These are phyloP conservation scores for Cataglyphis albicans DNA, from an alignment of 2,888 invertebrate species.

Conservation along the genomic window DNA sequence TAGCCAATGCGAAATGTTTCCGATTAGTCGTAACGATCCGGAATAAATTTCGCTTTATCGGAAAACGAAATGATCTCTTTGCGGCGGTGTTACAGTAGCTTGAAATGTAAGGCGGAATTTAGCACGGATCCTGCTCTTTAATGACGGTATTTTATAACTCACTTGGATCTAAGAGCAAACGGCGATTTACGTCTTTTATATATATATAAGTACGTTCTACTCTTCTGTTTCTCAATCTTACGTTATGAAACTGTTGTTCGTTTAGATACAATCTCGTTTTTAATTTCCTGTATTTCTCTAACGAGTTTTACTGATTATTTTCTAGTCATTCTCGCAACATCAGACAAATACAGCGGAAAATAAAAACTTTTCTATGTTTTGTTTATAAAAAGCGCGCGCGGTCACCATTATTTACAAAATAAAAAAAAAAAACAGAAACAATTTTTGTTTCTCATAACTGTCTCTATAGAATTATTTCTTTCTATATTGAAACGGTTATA, in stretches of 20 bases:
- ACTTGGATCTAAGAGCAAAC: background rate
- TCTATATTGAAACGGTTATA: background rate
- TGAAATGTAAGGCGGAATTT: constrained; percentile 18
- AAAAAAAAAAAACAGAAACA: background rate
- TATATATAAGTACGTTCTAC: background rate
- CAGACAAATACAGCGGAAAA: background rate
- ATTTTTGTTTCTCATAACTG: background rate
- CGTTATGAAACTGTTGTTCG: constrained; percentile 1
- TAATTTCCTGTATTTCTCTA: background rate
- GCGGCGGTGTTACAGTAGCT: background rate
- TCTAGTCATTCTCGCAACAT: background rate
- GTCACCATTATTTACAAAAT: background rate
- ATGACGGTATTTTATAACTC: constrained; percentile 39
- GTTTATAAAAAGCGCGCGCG: background rate
- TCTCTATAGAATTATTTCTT: background rate
- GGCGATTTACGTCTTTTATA: background rate
- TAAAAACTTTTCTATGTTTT: background rate
- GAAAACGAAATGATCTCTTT: constrained; percentile 1
- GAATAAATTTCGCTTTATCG: constrained; percentile 43
- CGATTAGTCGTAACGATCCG: constrained; percentile 12
- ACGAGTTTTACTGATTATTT: background rate
- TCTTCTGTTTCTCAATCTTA: background rate
- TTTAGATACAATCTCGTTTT: background rate
- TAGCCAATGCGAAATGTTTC: constrained; percentile 17
- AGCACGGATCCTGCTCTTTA: background rate